These are phyloP conservation scores for Fabriciana adippe DNA, from an alignment of 2,888 invertebrate species.

Conservation along the genomic window DNA sequence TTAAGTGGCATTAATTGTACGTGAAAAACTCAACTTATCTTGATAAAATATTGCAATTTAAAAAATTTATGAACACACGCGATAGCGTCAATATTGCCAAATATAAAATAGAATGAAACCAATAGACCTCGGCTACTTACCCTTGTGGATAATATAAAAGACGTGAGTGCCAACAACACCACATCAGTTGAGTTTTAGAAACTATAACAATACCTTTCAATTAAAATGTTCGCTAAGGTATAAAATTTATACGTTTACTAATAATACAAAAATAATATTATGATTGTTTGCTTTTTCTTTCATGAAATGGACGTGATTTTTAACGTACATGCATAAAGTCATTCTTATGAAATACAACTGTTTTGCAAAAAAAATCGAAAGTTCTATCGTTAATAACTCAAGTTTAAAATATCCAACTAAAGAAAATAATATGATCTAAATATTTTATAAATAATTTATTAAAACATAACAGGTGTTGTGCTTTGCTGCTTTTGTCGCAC, in stretches of 20 bases:
- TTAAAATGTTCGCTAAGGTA: slow-evolving; percentile 36
- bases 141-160: slow-evolving; percentile 46
- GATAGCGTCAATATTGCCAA: slow-evolving; percentile 20
- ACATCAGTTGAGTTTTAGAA: slow-evolving; percentile 43
- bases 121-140: slow-evolving; percentile 40
- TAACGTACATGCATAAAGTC: not conserved
- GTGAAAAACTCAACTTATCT: not conserved
- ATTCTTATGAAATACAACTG: too few relatives aligned
- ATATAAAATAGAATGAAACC: slow-evolving; percentile 33
- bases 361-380: too few relatives aligned
- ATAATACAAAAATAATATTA: not conserved
- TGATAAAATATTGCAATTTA: slow-evolving; percentile 3
- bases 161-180: slow-evolving; percentile 38
- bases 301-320: not conserved
- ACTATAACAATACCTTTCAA: slow-evolving; percentile 26
- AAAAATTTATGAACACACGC: slow-evolving; percentile 5
- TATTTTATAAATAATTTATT: not conserved
- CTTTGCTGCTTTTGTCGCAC: slow-evolving; percentile 39
- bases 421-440: too few relatives aligned
- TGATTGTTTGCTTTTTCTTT: not conserved
- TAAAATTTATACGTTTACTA: too few relatives aligned
- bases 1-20: not conserved
- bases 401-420: too few relatives aligned
- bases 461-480: slow-evolving; percentile 43
- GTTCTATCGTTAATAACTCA: too few relatives aligned